Evolutionary conservation across 1,140 invertebrate genomes (phyloP), one percentile per base, ranked within the genome.

Genomic region (Gryon sp.): DNA sequence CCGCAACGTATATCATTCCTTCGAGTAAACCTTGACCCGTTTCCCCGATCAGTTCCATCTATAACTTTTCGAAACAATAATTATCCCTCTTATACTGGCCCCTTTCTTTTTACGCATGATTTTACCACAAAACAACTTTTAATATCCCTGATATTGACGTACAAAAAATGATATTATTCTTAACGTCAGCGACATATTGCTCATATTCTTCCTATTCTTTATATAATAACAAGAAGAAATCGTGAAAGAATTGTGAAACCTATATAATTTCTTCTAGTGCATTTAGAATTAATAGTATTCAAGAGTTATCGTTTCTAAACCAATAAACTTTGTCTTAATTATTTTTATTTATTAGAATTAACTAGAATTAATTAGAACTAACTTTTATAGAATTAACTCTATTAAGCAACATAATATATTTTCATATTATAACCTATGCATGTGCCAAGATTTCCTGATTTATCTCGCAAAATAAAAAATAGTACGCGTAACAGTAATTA

Each of bases 211-310:
- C 15, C 36, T 16, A 9, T 36, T 45, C 22, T 32, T 20, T 19
- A 53, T 66, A 59, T 59, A 63, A 76, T 63, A 30, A 65, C 9
- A 15, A 26, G 2, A 40, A 59, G 50, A 50, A 69, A 76, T 69
- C 12, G 63, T 36, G 52, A 19, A 55, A 62, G 55, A 8, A 53
- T 26, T 16, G 20, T 1, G 16, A 5, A 40, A 7, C 6, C 36
- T 8, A 7, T 1, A 18, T 18, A 19, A 5, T 6, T 16, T 12
- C 32, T 34, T n/a, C 11, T 12, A 11, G 2, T 24, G 22, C 3
- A 24, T 6, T 2, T 5, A 9, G 9, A 34, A 34, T 12, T 12
- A 34, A 34, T 34, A 12, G 11, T 34, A 12, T 34, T 34, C 6
- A 1, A 12, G 2, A 34, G 14, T 34, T 34, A 12, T 5, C 5